A percentile compares a stretch with the other conserved stretches of the same genome.
phyloP scores from a whole-genome alignment of 2,113 vertebrate genomes.

The Ophiodon elongatus region DNA sequence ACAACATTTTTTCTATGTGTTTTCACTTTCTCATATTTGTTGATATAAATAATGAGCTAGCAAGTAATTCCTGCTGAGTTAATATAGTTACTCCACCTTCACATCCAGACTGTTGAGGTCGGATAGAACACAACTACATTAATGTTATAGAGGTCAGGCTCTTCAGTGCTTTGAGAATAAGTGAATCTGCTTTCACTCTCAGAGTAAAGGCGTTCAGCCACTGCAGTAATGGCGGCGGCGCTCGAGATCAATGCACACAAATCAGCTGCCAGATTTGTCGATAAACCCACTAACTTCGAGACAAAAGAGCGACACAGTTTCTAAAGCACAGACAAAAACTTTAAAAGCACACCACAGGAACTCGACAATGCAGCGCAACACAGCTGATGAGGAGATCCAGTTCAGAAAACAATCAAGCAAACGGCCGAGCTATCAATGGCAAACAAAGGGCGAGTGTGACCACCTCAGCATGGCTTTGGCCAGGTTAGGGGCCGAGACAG shows the following conservation, averaged over 20 bases:
- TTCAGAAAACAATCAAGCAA: conserved; percentile 77
- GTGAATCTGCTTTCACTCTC: background rate
- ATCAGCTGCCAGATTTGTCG: conserved; percentile 12
- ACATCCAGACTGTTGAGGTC: background rate
- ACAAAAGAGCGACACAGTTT: conserved; percentile 53
- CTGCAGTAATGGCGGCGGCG: background rate
- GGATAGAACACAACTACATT: background rate
- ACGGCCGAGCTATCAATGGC: conserved; percentile 73
- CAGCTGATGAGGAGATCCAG: conserved; percentile 74
- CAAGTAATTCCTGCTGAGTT: background rate
- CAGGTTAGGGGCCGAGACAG: conserved; percentile 65
- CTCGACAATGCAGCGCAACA: conserved; percentile 52
- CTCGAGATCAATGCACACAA: background rate
- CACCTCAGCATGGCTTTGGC: conserved; percentile 81
- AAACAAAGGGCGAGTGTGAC: conserved; percentile 86
- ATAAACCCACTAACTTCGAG: conserved; percentile 52
- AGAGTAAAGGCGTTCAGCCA: background rate
- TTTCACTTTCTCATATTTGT: background rate
- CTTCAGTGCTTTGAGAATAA: background rate
- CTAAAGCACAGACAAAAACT: conserved; percentile 60
- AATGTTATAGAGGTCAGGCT: background rate
- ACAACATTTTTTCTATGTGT: background rate
- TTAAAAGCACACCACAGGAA: conserved; percentile 71
- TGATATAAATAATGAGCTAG: background rate
- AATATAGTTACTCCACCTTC: background rate